Evolutionary conservation across 1,140 invertebrate species (phyloP), one percentile per base, ranked within the genome.

Genomic region (Pinna nobilis): DNA sequence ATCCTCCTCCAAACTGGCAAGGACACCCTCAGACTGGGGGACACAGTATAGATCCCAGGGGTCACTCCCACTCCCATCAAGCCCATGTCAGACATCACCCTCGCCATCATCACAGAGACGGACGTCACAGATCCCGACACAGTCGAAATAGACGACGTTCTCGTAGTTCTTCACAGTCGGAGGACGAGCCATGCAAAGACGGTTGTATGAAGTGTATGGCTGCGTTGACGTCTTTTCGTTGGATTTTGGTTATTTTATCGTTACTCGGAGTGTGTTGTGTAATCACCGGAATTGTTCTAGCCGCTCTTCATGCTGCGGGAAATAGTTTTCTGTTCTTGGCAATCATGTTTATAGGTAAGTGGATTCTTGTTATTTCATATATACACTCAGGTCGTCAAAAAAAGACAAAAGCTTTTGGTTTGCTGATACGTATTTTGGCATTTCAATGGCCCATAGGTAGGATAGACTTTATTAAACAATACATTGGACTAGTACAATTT

Each of bases 311-410:
- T 73, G 83, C 84, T 32, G 77, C 81, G 20, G 84, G 83, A 11
- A 84, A 82, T 57, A 86, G 82, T 32, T 88, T 86, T 57, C 81
- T 88, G 18, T 86, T 84, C 69, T 64, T 88, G 51, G 83, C 86
- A 7, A 82, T 88, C 23, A 88, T 88, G 84, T 88, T 88, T 77
- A 84, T 88, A 49, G 87, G 87, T 88, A 74, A 84, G 87, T 83
- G 72, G 15, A 7, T 25, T 55, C 2, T 57, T 18, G n/a, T 32
- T 57, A 18, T 30, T 15, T 47, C 15, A 37, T 57, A 32, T 28
- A 20, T 2, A 30, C 28, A 20, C n/a, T 59, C 25, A 71, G 30
- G 25, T 51, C 30, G 9, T 23, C 20, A 11, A 4, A 53, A 6
- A 53, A 18, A 18, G 44, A 47, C 20, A 18, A 18, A 1, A 18